phyloP scores from a whole-genome alignment of 2,888 invertebrate species.

The Hofmannophila pseudospretella region DNA sequence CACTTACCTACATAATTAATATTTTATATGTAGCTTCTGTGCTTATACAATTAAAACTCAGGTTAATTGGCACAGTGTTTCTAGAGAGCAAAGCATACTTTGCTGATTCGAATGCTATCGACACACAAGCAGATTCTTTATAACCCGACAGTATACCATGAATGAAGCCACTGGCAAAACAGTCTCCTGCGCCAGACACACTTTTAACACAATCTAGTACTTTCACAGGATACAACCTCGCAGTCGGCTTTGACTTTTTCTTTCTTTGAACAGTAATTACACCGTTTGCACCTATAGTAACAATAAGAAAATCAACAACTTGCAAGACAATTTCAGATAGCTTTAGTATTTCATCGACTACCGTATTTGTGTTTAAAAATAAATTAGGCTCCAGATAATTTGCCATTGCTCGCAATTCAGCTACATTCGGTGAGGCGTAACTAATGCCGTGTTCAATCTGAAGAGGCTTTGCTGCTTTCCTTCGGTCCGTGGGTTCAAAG shows the following conservation, averaged over 20 bases:
- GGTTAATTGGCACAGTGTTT: constrained; percentile 75
- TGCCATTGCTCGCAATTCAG: constrained; percentile 85
- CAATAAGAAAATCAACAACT: constrained; percentile 75
- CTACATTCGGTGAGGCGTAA: constrained; percentile 88
- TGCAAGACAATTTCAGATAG: constrained; percentile 56
- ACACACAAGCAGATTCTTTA: constrained; percentile 77
- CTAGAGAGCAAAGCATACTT: constrained; percentile 75
- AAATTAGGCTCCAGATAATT: constrained; percentile 51
- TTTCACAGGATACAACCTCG: constrained; percentile 54
- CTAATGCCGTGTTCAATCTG: constrained; percentile 62
- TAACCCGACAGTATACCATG: constrained; percentile 77
- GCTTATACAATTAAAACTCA: constrained; percentile 19
- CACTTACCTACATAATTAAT: too few relatives aligned
- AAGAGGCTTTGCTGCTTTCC: constrained; percentile 86
- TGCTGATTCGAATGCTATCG: constrained; percentile 81
- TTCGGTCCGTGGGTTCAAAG: constrained; percentile 92
- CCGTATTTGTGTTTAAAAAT: constrained; percentile 21
- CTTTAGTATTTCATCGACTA: constrained; percentile 38
- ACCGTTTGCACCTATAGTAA: constrained; percentile 81
- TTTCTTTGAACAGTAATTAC: constrained; percentile 59
- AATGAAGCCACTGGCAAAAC: constrained; percentile 84
- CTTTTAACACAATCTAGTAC: constrained; percentile 73
- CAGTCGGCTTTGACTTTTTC: constrained; percentile 14
- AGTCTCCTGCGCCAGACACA: constrained; percentile 92
- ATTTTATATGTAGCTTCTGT: too few relatives aligned